These are phyloP conservation scores for Galerucella calmariensis DNA, from an alignment of 2,888 invertebrate genomes.

Conservation along the genomic window DNA sequence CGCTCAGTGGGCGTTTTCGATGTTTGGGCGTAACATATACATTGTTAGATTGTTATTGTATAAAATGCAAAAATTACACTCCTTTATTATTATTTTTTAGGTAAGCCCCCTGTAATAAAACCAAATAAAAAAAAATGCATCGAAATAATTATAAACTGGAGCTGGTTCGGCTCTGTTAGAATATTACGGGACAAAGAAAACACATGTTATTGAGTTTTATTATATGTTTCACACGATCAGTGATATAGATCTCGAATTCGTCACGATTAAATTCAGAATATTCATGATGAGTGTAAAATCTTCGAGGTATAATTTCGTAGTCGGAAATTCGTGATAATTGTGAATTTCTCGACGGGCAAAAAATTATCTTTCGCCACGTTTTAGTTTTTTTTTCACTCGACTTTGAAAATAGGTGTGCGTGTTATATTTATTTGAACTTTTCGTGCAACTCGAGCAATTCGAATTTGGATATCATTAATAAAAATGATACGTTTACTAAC, in stretches of 20 bases:
- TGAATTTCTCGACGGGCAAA: conserved; percentile 7
- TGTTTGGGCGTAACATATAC: too few relatives aligned
- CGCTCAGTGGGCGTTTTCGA: too few relatives aligned
- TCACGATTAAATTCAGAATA: conserved; percentile 40
- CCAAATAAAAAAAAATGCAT: background rate
- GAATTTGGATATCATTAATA: background rate
- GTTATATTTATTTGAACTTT: background rate
- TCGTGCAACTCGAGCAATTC: background rate
- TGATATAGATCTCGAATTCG: conserved; percentile 40
- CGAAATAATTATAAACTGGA: background rate
- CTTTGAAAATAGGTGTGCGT: conserved; percentile 30
- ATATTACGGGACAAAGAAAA: conserved; percentile 29
- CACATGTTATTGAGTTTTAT: conserved; percentile 43
- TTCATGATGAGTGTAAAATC: conserved; percentile 35
- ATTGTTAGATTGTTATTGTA: background rate
- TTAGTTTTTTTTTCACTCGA: background rate
- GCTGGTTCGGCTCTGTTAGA: conserved; percentile 18
- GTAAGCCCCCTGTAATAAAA: background rate
- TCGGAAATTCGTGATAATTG: conserved; percentile 35
- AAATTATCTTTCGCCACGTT: conserved; percentile 15
- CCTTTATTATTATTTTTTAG: background rate
- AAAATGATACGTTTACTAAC: background rate
- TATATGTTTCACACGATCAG: conserved; percentile 42
- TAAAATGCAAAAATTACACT: background rate
- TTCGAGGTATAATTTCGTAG: conserved; percentile 35